Conservation (phyloP, 2,113 vertebrate genomes). For the Phalacrocorax brasilianus region DNA sequence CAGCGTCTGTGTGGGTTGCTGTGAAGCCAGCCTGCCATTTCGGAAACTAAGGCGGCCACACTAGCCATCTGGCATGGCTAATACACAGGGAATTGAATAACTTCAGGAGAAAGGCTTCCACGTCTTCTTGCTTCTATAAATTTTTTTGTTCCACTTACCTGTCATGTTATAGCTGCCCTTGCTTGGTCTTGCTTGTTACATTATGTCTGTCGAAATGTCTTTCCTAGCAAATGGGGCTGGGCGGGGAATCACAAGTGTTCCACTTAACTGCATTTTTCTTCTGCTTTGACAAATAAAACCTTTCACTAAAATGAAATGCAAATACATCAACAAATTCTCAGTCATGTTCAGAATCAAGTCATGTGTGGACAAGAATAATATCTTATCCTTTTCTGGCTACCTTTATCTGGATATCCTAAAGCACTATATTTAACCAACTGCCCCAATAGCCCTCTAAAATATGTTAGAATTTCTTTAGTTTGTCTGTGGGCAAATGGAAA, state of each 20-base stretch:
- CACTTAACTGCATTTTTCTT: neutral
- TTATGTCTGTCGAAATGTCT: neutral
- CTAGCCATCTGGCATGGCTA: neutral
- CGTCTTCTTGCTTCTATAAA: neutral
- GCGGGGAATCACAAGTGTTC: neutral
- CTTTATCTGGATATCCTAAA: neutral
- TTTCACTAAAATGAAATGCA: neutral
- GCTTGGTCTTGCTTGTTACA: neutral
- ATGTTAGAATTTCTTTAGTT: neutral
- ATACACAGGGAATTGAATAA: neutral
- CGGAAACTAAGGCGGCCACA: neutral
- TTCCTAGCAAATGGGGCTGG: neutral
- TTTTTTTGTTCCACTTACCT: conserved; percentile 6
- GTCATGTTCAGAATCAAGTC: neutral
- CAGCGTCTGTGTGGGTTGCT: neutral
- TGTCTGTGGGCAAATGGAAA: neutral
- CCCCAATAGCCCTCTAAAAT: neutral
- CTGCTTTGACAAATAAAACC: neutral
- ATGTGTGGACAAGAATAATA: neutral
- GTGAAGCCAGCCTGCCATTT: neutral
- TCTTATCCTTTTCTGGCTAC: neutral
- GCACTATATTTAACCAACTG: neutral
- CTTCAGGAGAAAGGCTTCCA: neutral
- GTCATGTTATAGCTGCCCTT: neutral
- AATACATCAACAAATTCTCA: neutral